Evolutionary conservation across 2,113 vertebrate species (phyloP).

Genomic region (Heterochromis multidens): DNA sequence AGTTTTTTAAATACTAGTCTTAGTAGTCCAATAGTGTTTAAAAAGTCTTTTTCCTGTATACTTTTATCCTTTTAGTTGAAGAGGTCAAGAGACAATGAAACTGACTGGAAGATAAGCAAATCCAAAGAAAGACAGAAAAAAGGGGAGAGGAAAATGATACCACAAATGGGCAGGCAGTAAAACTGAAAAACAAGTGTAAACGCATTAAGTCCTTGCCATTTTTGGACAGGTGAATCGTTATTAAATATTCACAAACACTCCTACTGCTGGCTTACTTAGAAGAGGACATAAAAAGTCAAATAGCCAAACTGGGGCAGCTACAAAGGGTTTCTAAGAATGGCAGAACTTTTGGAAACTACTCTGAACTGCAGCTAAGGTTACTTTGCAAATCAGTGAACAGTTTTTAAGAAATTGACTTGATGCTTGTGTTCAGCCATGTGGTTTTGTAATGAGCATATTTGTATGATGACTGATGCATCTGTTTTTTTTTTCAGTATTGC

Average conservation of each 20-base stretch:
- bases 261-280: neutral
- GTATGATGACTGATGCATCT: constrained; percentile 34
- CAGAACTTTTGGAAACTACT: neutral
- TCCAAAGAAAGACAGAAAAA: neutral
- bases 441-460: constrained; percentile 34
- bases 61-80: neutral
- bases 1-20: neutral
- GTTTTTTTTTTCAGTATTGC: constrained; percentile 19
- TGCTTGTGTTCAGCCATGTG: constrained; percentile 16
- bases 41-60: neutral
- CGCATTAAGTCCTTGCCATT: neutral
- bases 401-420: constrained; percentile 39
- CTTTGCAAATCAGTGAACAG: constrained; percentile 17
- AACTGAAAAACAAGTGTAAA: neutral
- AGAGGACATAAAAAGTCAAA: neutral
- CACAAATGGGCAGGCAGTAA: neutral
- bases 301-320: neutral
- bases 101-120: neutral
- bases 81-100: neutral
- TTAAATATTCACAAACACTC: neutral
- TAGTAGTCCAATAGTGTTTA: neutral
- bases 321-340: neutral
- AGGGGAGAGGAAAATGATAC: neutral
- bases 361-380: constrained; percentile 12
- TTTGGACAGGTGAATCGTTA: neutral